Evolutionary conservation across 1,140 invertebrate genomes (phyloP), one percentile per base, ranked within the genome.

Genomic region (Drosophila ogumai): DNA sequence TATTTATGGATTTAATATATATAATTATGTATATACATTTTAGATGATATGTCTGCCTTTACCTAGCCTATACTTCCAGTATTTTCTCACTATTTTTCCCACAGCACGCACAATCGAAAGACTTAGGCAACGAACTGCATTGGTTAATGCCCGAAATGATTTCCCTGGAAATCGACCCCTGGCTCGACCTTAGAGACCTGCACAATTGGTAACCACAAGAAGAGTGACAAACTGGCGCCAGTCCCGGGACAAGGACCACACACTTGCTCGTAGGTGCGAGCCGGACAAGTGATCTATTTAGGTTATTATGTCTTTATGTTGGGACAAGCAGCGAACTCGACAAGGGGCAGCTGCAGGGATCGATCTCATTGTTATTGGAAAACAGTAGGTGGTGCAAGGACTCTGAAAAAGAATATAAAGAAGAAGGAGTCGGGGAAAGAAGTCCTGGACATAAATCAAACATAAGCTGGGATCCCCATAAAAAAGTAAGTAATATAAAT

Each of bases 231-330:
- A 66, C 68, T 85, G 84, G 84, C 84, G 84, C 84, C 84, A 90
- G 84, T 56, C 44, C n/a, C 19, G 28, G 47, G 56, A 41, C 44
- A 22, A 64, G 78, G 78, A 86, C 82, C 82, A 85, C 81, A 82
- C 80, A 85, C 73, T 81, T 63, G 49, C 17, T 68, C 52, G 75
- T 71, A 88, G 84, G 84, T 88, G 84, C 78, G 84, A 88, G 84
- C 61, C 69, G 65, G 61, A 81, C 85, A 90, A 84, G 80, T 88
- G 84, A 87, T 87, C 84, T 87, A 87, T 87, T 87, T 90, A 88
- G 81, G 76, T 90, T 84, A 76, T 90, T 84, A 88, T 90, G 81
- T 88, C 84, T 88, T 88, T 90, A 88, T 88, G 76, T 80, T 74
- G 75, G 58, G 40, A 79, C 77, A 88, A 79, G 47, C 50, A 58